Conservation (phyloP, 1,140 invertebrate genomes). For the Drosophila cardini region DNA sequence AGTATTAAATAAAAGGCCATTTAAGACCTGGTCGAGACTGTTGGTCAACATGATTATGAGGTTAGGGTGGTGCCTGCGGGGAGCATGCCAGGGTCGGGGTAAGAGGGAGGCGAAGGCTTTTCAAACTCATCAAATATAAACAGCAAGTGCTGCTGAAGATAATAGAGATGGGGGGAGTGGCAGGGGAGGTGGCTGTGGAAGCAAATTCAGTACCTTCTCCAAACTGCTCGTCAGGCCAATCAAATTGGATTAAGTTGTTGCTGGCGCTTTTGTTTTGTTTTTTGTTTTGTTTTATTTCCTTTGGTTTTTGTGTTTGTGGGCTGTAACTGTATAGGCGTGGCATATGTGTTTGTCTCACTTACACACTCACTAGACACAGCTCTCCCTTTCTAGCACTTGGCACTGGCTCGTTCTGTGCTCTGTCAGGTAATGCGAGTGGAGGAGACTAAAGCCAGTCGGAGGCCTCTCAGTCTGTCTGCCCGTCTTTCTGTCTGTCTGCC, state of each 20-base stretch:
- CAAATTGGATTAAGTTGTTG: slow-evolving; percentile 82
- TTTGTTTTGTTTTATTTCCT: slow-evolving; percentile 44
- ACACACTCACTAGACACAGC: background rate
- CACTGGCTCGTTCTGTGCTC: background rate
- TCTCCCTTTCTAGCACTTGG: background rate
- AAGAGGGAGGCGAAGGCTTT: background rate
- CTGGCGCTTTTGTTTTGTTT: slow-evolving; percentile 51
- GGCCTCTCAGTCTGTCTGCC: background rate
- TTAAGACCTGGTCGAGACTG: slow-evolving; percentile 59
- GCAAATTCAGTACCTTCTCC: slow-evolving; percentile 1
- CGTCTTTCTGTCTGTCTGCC: too few species aligned
- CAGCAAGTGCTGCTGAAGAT: slow-evolving; percentile 11
- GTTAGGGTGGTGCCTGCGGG: background rate
- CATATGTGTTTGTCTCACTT: slow-evolving; percentile 8
- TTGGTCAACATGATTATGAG: slow-evolving; percentile 44
- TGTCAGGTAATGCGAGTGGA: slow-evolving; percentile 7
- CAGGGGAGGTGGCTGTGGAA: background rate
- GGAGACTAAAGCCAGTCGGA: slow-evolving; percentile 5
- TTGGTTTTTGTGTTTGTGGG: slow-evolving; percentile 15
- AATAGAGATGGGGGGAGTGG: background rate
- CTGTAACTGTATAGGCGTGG: background rate
- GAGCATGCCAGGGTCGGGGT: background rate
- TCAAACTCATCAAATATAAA: slow-evolving; percentile 43
- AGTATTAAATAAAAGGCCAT: slow-evolving; percentile 79
- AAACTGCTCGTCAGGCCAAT: slow-evolving; percentile 58